Evolutionary conservation across 2,113 vertebrate species (phyloP).

Genomic region (Thinocorus orbignyianus): DNA sequence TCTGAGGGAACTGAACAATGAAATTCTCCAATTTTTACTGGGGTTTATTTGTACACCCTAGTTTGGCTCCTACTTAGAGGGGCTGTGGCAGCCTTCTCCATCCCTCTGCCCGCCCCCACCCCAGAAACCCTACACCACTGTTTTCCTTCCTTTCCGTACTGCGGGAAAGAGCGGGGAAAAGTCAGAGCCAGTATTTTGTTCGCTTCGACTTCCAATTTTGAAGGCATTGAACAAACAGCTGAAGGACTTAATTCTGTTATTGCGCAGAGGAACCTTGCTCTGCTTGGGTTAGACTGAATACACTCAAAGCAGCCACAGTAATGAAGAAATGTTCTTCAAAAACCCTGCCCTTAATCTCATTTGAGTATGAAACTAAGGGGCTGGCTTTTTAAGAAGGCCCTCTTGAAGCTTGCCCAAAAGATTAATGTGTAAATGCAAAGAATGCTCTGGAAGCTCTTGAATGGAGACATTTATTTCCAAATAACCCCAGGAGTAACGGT

Average conservation of each 20-base stretch:
- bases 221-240: not conserved
- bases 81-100: not conserved
- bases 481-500: not conserved
- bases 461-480: not conserved
- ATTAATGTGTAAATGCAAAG: not conserved
- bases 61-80: not conserved
- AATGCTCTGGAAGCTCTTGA: conserved; percentile 20
- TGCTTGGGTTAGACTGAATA: not conserved
- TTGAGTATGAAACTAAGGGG: not conserved
- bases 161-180: not conserved
- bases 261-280: not conserved
- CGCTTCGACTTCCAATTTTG: not conserved
- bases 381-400: not conserved
- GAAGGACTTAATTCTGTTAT: not conserved
- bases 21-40: not conserved
- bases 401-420: not conserved
- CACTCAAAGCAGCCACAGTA: not conserved
- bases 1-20: not conserved
- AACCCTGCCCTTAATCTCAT: not conserved
- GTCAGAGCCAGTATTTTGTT: not conserved
- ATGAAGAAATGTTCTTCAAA: not conserved
- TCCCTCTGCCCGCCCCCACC: not conserved
- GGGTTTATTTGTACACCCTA: not conserved
- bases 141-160: not conserved
- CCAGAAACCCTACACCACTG: not conserved